A percentile compares a stretch with the other conserved stretches of the same genome.
phyloP scores from a whole-genome alignment of 2,888 invertebrate genomes.

The Diaperis boleti region DNA sequence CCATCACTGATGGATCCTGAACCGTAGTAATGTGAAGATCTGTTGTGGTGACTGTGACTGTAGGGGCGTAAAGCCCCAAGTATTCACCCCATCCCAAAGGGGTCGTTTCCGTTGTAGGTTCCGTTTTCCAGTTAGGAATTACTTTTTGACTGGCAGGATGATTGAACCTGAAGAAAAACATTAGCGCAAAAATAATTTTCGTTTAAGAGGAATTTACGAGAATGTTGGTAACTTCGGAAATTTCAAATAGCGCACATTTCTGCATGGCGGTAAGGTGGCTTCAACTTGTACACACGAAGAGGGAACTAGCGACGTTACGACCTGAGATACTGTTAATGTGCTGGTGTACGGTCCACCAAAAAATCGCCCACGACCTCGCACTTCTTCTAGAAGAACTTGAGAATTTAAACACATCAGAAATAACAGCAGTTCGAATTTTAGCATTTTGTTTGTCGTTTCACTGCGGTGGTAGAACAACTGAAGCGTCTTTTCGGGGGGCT shows the following conservation, averaged over 20 bases:
- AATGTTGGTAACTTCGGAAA: conserved; percentile 55
- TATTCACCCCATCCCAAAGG: conserved; percentile 61
- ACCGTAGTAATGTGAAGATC: conserved; percentile 56
- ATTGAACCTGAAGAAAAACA: conserved; percentile 16
- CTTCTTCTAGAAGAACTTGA: background rate
- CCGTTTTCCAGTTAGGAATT: conserved; percentile 8
- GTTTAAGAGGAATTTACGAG: conserved; percentile 45
- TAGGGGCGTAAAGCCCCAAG: conserved; percentile 61
- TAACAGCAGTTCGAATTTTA: background rate
- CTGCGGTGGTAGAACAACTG: background rate
- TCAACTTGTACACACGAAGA: conserved; percentile 64
- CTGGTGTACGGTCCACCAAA: conserved; percentile 56
- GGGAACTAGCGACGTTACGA: conserved; percentile 61
- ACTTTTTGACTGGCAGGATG: conserved; percentile 7
- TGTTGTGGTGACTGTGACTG: conserved; percentile 60
- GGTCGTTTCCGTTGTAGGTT: conserved; percentile 44
- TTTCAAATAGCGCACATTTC: conserved; percentile 60
- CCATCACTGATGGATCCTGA: conserved; percentile 59
- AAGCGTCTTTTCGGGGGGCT: background rate
- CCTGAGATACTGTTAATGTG: conserved; percentile 54
- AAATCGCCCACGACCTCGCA: conserved; percentile 41
- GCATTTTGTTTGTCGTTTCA: no score
- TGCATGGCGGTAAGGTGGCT: conserved; percentile 62
- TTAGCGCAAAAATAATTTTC: background rate
- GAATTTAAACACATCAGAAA: background rate